A percentile compares a stretch with the other conserved stretches of the same genome.
These are phyloP conservation scores for Mesorhabditis sp. DNA, from an alignment of 2,888 invertebrate genomes.

Conservation along the genomic window DNA sequence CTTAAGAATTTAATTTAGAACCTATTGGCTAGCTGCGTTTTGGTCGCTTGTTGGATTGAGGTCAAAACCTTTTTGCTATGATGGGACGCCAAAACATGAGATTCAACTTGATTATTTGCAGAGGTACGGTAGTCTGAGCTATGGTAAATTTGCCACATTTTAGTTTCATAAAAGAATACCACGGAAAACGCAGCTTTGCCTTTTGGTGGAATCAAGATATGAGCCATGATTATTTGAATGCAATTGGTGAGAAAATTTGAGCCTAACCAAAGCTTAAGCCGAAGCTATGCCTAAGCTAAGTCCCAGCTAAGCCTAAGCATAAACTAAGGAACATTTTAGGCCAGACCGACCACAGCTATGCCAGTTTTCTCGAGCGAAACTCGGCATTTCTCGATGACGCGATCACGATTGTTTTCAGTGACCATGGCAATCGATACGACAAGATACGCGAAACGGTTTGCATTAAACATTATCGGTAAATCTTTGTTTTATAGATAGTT, in stretches of 20 bases:
- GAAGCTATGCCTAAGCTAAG: not conserved
- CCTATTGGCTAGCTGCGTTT: slow-evolving; percentile 38
- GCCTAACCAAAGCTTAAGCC: too few species aligned
- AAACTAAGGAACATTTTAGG: slow-evolving; percentile 7
- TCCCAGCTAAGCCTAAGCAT: too few species aligned
- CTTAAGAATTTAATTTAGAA: slow-evolving; percentile 11
- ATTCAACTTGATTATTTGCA: slow-evolving; percentile 35
- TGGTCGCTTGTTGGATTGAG: slow-evolving; percentile 34
- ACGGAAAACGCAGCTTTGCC: slow-evolving; percentile 34
- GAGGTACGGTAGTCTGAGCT: slow-evolving; percentile 16
- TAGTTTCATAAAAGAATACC: slow-evolving; percentile 33
- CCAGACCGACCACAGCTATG: slow-evolving; percentile 32
- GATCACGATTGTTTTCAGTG: slow-evolving; percentile 55
- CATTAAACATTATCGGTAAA: not conserved
- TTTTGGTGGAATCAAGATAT: slow-evolving; percentile 44
- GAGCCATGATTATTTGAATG: slow-evolving; percentile 41
- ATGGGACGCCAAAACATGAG: slow-evolving; percentile 27
- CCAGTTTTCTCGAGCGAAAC: slow-evolving; percentile 27
- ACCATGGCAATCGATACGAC: slow-evolving; percentile 61
- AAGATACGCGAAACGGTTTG: slow-evolving; percentile 57
- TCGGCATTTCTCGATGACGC: slow-evolving; percentile 31
- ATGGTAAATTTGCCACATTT: slow-evolving; percentile 7
- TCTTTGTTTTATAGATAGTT: slow-evolving; percentile 35
- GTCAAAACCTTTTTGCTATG: slow-evolving; percentile 38
- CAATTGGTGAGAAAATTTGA: slow-evolving; percentile 17